Base-by-base conservation (phyloP, 2,888 invertebrate genomes). In the Epicampocera succincta region DNA sequence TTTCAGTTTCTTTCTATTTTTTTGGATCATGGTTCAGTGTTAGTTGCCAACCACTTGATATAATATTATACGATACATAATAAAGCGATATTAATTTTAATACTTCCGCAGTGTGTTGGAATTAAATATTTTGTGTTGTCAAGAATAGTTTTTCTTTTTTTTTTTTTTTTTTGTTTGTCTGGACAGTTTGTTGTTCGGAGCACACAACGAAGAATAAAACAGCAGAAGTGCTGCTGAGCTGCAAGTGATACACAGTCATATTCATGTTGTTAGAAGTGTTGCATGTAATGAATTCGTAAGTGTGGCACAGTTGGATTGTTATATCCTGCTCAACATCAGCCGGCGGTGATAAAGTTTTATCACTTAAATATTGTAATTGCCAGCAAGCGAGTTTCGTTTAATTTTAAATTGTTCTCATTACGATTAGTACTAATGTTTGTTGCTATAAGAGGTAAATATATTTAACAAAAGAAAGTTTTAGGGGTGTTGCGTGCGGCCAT, bases 331-430 rank as follows among this genome's bases (percentile, higher is more conserved):
- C 60, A 60, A 38, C 72, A 71, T 50, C 44, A 50, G 54, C 21
- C 17, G 25, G 56, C 42, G 66, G 75, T 54, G 72, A 80, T 80
- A 80, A 75, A 80, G 76, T 66, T 66, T 76, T 61, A 76, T 80
- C 71, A 72, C 80, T 61, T 52, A 69, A 56, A 61, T 13, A 44
- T 68, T 72, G 8, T 56, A 29, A 15, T 56, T 54, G 63, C 29
- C 61, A 61, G 72, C 54, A 72, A 44, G 21, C n/a, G 15, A 71
- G 54, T 63, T 48, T 56, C 13, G 52, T 46, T 74, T 65, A 66
- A 74, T 74, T 50, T 65, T 50, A 72, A 72, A 71, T 72, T 78
- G 71, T 72, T 65, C 56, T 65, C 50, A 71, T 65, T 71, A 71
- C 29, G 12, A 17, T 46, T 6, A 29, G 65, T 56, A 65, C 29